Base-by-base conservation (phyloP, 1,140 invertebrate genomes). In the Pseudomyrmex pallidus region DNA sequence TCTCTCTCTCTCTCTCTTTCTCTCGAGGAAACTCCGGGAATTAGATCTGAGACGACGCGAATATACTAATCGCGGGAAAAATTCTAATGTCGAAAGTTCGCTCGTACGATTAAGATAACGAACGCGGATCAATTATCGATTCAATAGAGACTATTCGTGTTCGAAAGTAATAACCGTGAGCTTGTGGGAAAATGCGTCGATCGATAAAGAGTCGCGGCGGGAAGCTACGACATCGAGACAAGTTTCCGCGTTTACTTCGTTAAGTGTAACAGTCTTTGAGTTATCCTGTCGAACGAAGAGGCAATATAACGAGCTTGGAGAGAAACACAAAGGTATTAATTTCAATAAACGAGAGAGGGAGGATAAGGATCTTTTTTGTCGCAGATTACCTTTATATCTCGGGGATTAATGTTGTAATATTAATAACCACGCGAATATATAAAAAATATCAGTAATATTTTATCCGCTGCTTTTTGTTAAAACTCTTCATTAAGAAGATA, bases 241-340 rank as follows among this genome's bases (percentile, higher is more conserved):
- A 44, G 52, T 78, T 70, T 70, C 64, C 20, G n/a, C 66, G 66
- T 50, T 80, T 72, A 72, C 76, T 72, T 80, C 46, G 46, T 80
- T 72, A 72, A 80, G 44, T 70, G 76, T 57, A 59, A 66, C 54
- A 22, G 44, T 61, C 66, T 72, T 59, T 20, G 66, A 80, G 22
- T 72, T 70, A 22, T 22, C 20, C 64, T 46, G 66, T 59, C 35
- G 54, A 61, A 70, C 46, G 20, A 44, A 70, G 72, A 25, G 46
- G 54, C 66, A 80, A 80, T 72, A 35, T 66, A 48, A 35, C 46
- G 44, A 22, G 12, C 44, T 72, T 80, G 35, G 35, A 35, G 35
- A 61, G 76, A 59, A 80, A 59, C 66, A 59, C 52, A 17, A 54
- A 46, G 56, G 15, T 52, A 54, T 78, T 48, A 67, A 67, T 77